phyloP scores from a whole-genome alignment of 1,140 invertebrate genomes.

The Parapsyche elsis region DNA sequence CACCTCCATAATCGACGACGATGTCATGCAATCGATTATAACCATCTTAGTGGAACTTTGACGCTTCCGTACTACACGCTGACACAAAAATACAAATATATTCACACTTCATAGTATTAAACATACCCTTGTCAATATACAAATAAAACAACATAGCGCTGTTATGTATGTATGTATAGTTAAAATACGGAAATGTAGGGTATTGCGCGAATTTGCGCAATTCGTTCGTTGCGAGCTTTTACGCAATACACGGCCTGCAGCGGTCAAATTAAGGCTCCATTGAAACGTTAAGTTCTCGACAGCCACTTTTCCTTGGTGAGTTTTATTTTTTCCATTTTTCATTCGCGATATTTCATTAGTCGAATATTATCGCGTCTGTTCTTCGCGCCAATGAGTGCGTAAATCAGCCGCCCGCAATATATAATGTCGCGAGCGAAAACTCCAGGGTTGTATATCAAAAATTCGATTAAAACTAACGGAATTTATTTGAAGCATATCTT shows the following conservation, averaged over 20 bases:
- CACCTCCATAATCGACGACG: too few species aligned
- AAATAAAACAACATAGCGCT: too few species aligned
- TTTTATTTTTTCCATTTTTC: background rate
- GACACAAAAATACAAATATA: too few species aligned
- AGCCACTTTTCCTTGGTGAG: background rate
- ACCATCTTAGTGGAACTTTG: too few species aligned
- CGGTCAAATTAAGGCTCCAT: slow-evolving; percentile 26
- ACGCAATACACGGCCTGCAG: background rate
- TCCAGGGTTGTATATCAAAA: background rate
- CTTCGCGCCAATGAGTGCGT: slow-evolving; percentile 37
- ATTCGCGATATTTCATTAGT: slow-evolving; percentile 34
- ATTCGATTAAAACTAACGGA: too few species aligned
- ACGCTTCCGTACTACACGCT: too few species aligned
- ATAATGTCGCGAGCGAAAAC: background rate
- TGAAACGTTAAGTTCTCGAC: slow-evolving; percentile 33
- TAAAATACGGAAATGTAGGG: background rate
- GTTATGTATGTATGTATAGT: too few species aligned
- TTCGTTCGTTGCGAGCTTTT: slow-evolving; percentile 2
- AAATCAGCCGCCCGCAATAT: slow-evolving; percentile 22
- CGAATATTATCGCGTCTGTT: slow-evolving; percentile 32
- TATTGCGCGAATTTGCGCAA: background rate
- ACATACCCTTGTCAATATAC: too few species aligned
- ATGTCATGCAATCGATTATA: too few species aligned
- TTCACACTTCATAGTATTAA: too few species aligned
- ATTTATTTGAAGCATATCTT: too few species aligned